Conservation (phyloP, 2,113 vertebrate genomes). For the Phodopus roborovskii region DNA sequence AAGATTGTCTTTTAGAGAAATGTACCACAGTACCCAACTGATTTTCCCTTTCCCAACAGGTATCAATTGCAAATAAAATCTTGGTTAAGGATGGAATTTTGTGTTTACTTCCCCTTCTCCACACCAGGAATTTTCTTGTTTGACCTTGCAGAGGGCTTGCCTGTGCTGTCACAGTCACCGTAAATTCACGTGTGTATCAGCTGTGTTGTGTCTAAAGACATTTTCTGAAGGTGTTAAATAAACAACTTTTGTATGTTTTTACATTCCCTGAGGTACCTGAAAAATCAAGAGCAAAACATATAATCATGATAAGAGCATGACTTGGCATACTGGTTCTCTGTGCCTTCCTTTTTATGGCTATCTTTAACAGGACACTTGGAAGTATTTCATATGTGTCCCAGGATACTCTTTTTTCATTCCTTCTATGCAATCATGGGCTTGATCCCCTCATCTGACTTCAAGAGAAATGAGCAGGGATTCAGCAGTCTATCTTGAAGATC, state of each 20-base stretch:
- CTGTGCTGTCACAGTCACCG: no score
- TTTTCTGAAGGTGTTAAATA: background rate
- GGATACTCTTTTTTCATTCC: background rate
- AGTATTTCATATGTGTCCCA: background rate
- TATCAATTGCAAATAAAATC: background rate
- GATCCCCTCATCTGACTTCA: background rate
- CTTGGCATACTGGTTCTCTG: background rate
- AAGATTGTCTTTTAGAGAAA: slow-evolving; percentile 3
- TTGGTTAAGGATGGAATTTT: background rate
- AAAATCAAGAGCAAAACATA: background rate
- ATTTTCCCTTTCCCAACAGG: background rate
- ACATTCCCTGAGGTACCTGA: background rate
- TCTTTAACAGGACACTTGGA: background rate
- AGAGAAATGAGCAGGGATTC: background rate
- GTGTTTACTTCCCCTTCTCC: background rate
- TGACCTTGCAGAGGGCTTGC: background rate
- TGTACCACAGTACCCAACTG: no score
- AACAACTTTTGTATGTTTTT: background rate
- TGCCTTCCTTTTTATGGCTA: background rate
- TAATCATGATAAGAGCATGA: background rate
- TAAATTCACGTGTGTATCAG: background rate
- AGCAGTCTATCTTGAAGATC: background rate
- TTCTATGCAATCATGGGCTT: background rate
- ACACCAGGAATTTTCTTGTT: background rate
- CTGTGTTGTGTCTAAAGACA: background rate